phyloP scores from a whole-genome alignment of 2,888 invertebrate species.

The Drosophila dives region DNA sequence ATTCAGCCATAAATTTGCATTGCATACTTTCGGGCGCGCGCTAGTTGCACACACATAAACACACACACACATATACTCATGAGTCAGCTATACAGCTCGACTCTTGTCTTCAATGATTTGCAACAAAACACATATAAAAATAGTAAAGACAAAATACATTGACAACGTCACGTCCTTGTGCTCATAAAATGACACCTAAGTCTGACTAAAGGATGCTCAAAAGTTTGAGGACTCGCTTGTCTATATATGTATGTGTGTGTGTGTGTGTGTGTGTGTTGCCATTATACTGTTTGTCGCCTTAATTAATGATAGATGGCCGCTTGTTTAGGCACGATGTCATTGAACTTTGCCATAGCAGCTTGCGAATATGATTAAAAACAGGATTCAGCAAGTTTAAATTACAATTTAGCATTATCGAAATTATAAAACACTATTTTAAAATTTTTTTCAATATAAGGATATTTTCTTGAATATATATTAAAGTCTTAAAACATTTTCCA shows the following conservation, averaged over 20 bases:
- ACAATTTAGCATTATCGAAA: background rate
- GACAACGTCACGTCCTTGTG: conserved; percentile 59
- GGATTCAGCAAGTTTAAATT: background rate
- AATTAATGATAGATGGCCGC: conserved; percentile 66
- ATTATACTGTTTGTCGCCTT: conserved; percentile 59
- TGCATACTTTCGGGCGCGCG: conserved; percentile 16
- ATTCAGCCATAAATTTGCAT: conserved; percentile 29
- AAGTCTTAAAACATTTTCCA: background rate
- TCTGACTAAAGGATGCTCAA: conserved; percentile 18
- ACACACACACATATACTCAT: conserved; percentile 23
- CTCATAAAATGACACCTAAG: conserved; percentile 39
- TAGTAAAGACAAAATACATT: conserved; percentile 33
- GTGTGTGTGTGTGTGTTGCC: conserved; percentile 8
- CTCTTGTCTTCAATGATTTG: conserved; percentile 19
- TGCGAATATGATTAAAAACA: background rate
- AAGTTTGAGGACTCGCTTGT: conserved; percentile 19
- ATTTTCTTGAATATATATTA: background rate
- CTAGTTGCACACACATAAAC: conserved; percentile 36
- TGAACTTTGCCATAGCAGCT: conserved; percentile 44
- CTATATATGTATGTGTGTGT: background rate
- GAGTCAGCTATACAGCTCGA: conserved; percentile 14
- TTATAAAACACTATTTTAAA: background rate
- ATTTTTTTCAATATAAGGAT: background rate
- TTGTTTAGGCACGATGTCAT: conserved; percentile 31
- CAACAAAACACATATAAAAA: background rate